Base-by-base conservation (phyloP, 2,113 vertebrate genomes). In the Gallinago jamesoni region DNA sequence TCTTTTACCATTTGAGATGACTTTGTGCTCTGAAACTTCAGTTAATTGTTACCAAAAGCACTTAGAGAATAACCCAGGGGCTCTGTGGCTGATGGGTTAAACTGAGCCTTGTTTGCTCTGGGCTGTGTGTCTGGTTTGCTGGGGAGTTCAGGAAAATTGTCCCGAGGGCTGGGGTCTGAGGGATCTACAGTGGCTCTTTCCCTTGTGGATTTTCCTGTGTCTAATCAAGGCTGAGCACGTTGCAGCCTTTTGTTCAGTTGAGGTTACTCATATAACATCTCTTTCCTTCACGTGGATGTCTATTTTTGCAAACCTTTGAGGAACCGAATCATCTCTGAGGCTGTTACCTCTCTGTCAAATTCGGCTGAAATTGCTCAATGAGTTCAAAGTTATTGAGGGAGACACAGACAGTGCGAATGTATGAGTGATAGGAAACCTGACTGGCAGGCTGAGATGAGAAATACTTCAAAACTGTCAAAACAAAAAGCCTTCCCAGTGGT, bases 281-380 rank as follows among this genome's bases (percentile, higher is more conserved):
- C 83, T 77, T 56, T 92, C 68, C 76, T 94, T 89, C 86, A 91
- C 7, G 9, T 89, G 84, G 60, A 87, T 78, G 74, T 94, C 90
- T 95, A 84, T 96, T 97, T 96, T 91, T 89, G 57, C 2, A 4
- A 82, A 82, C 35, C 62, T 93, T 93, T 95, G 94, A 95, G 93
- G 91, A 97, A 96, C 93, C 75, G 89, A 81, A 74, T 89, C 3
- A 30, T 84, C 69, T 96, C 48, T 28, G 87, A 96, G 77, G 84
- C 89, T 93, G 87, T 95, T 96, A 91, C 63, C 83, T 90, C 89
- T 79, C 80, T 96, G 95, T 96, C 95, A 96, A 53, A 91, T 95
- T 87, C 52, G 74, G 81, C 95, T 96, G 95, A 94, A 95, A 96
- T 84, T 94, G 94, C 87, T 95, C 95, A 96, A 79, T 91, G 91